Evolutionary conservation across 1,140 invertebrate species (phyloP).

Genomic region (Condylostylus longicornis): DNA sequence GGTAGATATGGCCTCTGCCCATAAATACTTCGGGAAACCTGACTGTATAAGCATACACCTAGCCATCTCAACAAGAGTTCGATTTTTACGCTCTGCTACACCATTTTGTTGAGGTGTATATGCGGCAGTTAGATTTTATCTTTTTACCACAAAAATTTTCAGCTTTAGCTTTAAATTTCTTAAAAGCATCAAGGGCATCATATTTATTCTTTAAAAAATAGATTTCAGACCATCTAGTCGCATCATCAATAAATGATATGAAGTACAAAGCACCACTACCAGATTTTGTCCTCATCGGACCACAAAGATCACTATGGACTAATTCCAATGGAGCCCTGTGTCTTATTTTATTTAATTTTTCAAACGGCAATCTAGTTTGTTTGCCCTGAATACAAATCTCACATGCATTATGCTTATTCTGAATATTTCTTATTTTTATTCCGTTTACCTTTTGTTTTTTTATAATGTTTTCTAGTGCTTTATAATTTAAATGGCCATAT

Average conservation of each 20-base stretch:
- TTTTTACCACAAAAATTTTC: background rate
- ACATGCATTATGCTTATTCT: too few relatives aligned
- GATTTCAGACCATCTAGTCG: constrained; percentile 21
- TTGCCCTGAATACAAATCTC: too few relatives aligned
- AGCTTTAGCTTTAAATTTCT: constrained; percentile 4
- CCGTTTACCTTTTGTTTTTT: too few relatives aligned
- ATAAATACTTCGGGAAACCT: constrained; percentile 20
- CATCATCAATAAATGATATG: constrained; percentile 32
- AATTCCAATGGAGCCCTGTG: too few relatives aligned
- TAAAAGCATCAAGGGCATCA: constrained; percentile 16
- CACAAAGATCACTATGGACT: constrained; percentile 34
- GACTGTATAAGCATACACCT: constrained; percentile 18
- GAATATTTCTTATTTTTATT: too few relatives aligned
- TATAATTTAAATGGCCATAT: too few relatives aligned
- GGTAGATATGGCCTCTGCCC: constrained; percentile 33
- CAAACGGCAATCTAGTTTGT: too few relatives aligned
- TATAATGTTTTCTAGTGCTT: too few relatives aligned
- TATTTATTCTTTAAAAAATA: constrained; percentile 32
- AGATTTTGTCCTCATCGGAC: constrained; percentile 30
- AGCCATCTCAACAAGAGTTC: constrained; percentile 21
- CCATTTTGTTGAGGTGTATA: constrained; percentile 33
- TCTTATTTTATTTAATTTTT: too few relatives aligned
- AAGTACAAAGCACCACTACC: constrained; percentile 24
- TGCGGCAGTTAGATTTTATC: too few relatives aligned
- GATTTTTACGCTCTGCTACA: constrained; percentile 23